Evolutionary conservation across 2,888 invertebrate genomes (phyloP), one percentile per base, ranked within the genome.

Genomic region (Linnaemya tessellans): DNA sequence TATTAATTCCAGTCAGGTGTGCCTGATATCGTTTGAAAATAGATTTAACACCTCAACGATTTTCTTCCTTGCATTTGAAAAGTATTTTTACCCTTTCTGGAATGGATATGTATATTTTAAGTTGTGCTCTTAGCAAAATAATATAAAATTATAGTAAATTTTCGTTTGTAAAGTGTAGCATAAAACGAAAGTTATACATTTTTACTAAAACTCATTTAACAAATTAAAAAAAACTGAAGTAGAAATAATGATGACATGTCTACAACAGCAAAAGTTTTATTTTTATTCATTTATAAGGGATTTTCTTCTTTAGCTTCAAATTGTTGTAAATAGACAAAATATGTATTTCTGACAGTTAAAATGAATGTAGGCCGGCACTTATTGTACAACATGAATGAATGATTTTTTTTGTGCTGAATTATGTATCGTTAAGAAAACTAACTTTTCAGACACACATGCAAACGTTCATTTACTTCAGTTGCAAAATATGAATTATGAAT

Each of bases 291-390:
- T 80, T 62, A 58, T 51, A 65, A 67, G 71, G 67, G 58, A 15
- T 80, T 51, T 80, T 22, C 54, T 30, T 68, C 22, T 68, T 62
- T 51, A 20, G 3, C 13, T 51, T 41, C 38, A 9, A n/a, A n/a
- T n/a, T 60, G 13, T 56, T 51, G 35, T 10, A 56, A 54, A 80
- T 54, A 82, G 70, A 83, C 67, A 79, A 75, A 80, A 56, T 84
- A 18, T 49, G 46, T 60, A 58, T 46, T 77, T 86, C 80, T 85
- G 85, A 82, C 85, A 80, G 71, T 79, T 82, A 62, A 82, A 86
- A 87, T 84, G 81, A 83, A 87, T 86, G 86, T 86, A 81, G 84
- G 79, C 84, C 84, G 84, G 86, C 85, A 86, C 87, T 87, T 82
- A 84, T 75, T 74, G 75, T 83, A 83, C 78, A 65, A 71, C 71